These are phyloP conservation scores for Ia io DNA, from an alignment of 2,113 vertebrate genomes.

Conservation along the genomic window DNA sequence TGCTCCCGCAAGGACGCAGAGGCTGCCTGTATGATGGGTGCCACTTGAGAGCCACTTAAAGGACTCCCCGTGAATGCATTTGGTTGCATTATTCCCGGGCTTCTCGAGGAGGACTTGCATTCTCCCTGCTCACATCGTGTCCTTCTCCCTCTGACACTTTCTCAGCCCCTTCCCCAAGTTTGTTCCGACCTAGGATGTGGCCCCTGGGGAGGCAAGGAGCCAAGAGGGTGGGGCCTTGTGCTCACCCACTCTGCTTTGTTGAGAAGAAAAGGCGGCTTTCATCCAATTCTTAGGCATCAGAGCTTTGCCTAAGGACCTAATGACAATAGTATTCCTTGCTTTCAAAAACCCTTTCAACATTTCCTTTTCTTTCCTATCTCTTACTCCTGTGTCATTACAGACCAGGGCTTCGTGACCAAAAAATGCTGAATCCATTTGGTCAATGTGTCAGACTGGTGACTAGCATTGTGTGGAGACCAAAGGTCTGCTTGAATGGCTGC, in stretches of 20 bases:
- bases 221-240: not conserved
- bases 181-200: conserved; percentile 35
- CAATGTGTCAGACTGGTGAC: conserved; percentile 69
- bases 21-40: conserved; percentile 75
- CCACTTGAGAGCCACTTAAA: conserved; percentile 77
- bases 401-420: conserved; percentile 68
- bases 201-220: conserved; percentile 29
- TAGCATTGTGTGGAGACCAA: conserved; percentile 73
- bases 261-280: conserved; percentile 64
- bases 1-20: conserved; percentile 67
- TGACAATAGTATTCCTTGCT: conserved; percentile 71
- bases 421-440: conserved; percentile 73
- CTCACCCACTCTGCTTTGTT: conserved; percentile 50
- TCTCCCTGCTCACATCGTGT: conserved; percentile 54
- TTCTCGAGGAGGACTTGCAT: conserved; percentile 60
- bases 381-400: conserved; percentile 57
- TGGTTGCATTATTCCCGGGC: conserved; percentile 70
- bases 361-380: conserved; percentile 57
- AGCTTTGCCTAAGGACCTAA: conserved; percentile 67
- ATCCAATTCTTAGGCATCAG: conserved; percentile 53
- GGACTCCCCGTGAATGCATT: conserved; percentile 77
- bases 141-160: conserved; percentile 60
- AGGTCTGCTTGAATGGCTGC: conserved; percentile 65
- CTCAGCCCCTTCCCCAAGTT: conserved; percentile 49
- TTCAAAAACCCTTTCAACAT: conserved; percentile 73